Evolutionary conservation across 2,888 invertebrate species (phyloP), one percentile per base, ranked within the genome.

Genomic region (Eupelmus urozonus): DNA sequence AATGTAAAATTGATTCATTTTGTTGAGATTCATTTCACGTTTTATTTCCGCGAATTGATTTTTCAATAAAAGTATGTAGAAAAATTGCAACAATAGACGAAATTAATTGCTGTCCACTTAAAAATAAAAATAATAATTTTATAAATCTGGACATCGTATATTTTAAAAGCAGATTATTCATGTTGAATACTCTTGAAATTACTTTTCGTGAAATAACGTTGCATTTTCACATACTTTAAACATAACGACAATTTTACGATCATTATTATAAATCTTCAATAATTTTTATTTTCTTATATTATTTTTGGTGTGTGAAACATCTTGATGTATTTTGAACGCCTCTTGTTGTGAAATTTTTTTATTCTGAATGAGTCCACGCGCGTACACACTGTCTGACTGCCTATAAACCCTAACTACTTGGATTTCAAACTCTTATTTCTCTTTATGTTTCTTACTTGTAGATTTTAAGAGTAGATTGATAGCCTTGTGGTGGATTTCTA

Each of bases 371-470:
- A 34, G 5, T 51, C 65, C 13, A 51, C 29, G 42, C 27, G 13
- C 16, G 18, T 40, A 59, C 55, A 42, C 20, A 49, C 42, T 78
- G 74, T 70, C 70, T 65, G 40, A 74, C 29, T 74, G 70, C 73
- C 69, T 74, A 63, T 27, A 57, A 74, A 69, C 51, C 69, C 42
- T 57, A 74, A 70, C 57, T 73, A 73, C 69, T 74, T 70, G 40
- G 70, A 73, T 70, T 62, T 25, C 66, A 59, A 29, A 42, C 67
- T 69, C 66, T 82, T 63, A 80, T 74, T 81, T 75, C 57, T 75
- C 73, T 55, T 34, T 34, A 34, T 81, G 59, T 67, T 42, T 65
- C 42, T 76, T 53, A 74, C 57, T 55, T 67, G 62, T 62, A 55
- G 23, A 42, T 42, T 63, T 70, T 59, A 18, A 18, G 40, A 34